Base-by-base conservation (phyloP, 23 tunicate species). In the Aplidium turbinatum region DNA sequence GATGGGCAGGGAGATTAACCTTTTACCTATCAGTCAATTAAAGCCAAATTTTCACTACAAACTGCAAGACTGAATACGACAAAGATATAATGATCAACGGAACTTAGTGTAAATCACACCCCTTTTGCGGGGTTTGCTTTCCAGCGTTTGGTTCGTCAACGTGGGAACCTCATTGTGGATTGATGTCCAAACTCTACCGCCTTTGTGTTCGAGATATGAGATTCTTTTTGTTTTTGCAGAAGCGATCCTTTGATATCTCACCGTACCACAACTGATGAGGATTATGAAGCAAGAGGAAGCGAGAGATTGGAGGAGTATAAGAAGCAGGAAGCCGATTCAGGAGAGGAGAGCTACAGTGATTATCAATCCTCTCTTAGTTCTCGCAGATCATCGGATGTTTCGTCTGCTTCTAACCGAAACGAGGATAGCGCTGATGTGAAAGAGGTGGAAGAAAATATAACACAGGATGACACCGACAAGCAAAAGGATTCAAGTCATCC, bases 241-340 rank as follows among this genome's bases (percentile, higher is more conserved):
- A 47, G 70, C 19, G 81, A 76, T 39, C 70, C 70, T 33, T 39
- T 76, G 55, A n/a, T 76, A 4, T 57, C 81, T 2, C 55, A 76
- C 28, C 69, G 81, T 2, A 71, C 77, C 19, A 23, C 16, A 27
- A 23, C 16, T 7, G 20, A 9, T 16, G 25, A 56, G 9, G n/a
- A n/a, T n/a, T 11, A 42, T 16, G 16, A 11, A 42, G 11, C 50
- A 42, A 42, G n/a, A 42, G 50, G 50, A 42, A 42, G 50, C 16
- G 50, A 42, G 50, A 11, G 16, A 42, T 16, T 42, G 16, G 11
- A 16, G 13, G 13, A 42, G n/a, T n/a, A 42, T 42, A 16, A 42
- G 16, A 11, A 16, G 11, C 13, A 42, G 11, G 50, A 42, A 42
- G 50, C 13, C 11, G 13, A 9, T 42, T 42, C 50, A 16, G 16